Evolutionary conservation across 2,113 vertebrate species (phyloP).

Genomic region (Puffinus mauretanicus): DNA sequence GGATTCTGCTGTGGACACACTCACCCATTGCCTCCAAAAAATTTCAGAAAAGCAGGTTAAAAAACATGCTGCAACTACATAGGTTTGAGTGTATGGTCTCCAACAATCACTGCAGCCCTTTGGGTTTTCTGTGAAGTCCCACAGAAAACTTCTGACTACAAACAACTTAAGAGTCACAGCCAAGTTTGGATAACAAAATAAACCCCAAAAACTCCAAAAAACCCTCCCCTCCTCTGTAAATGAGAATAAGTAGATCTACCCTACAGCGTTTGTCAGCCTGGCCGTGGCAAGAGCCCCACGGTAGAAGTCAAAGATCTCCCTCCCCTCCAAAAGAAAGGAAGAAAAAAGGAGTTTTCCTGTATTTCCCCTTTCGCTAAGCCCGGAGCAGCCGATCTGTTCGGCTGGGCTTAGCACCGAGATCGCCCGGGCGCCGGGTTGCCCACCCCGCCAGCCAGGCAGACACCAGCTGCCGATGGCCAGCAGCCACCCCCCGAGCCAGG

Average conservation of each 20-base stretch:
- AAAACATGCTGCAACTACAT: background rate
- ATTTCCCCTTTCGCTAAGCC: background rate
- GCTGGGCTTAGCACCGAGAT: background rate
- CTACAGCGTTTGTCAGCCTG: background rate
- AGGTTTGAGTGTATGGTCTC: background rate
- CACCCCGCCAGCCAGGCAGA: background rate
- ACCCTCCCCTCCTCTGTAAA: background rate
- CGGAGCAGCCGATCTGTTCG: background rate
- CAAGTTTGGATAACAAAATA: background rate
- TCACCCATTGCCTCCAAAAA: background rate
- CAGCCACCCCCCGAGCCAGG: background rate
- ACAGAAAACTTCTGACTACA: background rate
- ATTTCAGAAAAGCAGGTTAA: background rate
- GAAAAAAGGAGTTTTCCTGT: background rate
- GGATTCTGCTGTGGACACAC: background rate
- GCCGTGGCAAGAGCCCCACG: fast-evolving
- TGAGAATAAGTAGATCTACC: background rate
- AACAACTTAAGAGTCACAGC: background rate
- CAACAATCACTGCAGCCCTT: background rate
- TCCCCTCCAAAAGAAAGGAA: background rate
- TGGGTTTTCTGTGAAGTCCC: background rate
- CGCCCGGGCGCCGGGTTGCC: background rate
- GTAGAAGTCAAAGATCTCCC: background rate
- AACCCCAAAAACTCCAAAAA: background rate
- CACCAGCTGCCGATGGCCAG: background rate